A percentile compares a stretch with the other conserved stretches of the same genome.
Conservation (phyloP, 2,888 invertebrate genomes). For the Acanthosepion lycidas region DNA sequence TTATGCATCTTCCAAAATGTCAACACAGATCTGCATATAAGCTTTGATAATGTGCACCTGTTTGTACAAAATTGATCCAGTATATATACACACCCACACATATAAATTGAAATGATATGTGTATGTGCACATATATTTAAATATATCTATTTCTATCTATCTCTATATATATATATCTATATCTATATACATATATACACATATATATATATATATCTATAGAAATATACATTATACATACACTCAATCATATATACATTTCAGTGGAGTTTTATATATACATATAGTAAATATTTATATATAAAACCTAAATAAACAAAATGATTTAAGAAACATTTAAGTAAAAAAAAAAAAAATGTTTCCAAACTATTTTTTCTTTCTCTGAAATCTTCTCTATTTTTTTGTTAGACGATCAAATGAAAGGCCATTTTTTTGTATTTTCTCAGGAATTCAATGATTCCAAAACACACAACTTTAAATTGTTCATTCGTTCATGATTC, state of each 20-base stretch:
- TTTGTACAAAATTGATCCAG: neutral
- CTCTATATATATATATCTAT: neutral
- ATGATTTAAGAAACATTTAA: neutral
- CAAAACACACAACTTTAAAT: neutral
- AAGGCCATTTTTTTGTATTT: slow-evolving; percentile 1
- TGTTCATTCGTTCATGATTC: neutral
- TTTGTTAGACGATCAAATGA: neutral
- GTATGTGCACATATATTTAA: neutral
- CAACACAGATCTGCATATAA: neutral
- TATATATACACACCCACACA: neutral
- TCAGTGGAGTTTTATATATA: neutral
- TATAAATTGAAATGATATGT: neutral
- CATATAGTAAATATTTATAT: slow-evolving; percentile 3
- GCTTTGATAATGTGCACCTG: neutral
- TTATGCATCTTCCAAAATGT: neutral
- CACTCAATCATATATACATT: slow-evolving; percentile 24
- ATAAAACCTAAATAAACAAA: neutral
- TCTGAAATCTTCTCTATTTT: neutral
- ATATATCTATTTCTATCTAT: neutral
- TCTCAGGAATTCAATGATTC: neutral
- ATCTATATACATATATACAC: neutral
- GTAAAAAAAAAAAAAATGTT: slow-evolving; percentile 24
- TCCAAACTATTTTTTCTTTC: neutral
- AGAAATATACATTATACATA: neutral
- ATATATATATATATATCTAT: neutral